These are phyloP conservation scores for Elanus axillaris DNA, from an alignment of 2,113 vertebrate genomes.

Conservation along the genomic window DNA sequence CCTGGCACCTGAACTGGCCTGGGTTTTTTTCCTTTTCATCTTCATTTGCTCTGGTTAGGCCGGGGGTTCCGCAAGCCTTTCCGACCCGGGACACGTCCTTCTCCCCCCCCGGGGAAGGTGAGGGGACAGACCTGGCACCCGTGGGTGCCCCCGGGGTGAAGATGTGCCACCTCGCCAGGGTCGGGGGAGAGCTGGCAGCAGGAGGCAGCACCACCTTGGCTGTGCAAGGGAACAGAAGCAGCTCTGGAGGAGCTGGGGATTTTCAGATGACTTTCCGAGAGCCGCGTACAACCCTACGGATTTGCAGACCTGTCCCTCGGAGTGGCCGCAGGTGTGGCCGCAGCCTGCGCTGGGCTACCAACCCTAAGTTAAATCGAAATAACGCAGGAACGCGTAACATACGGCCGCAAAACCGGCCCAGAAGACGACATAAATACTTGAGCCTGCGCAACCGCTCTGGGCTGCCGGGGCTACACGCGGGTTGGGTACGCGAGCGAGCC, in stretches of 20 bases:
- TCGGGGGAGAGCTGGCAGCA: slow-evolving; percentile 42
- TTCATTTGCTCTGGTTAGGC: not conserved
- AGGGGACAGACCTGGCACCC: not conserved
- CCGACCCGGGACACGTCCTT: rapidly evolving
- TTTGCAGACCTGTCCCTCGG: not conserved
- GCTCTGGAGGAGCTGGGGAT: not conserved
- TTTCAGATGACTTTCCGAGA: not conserved
- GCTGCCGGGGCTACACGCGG: not conserved
- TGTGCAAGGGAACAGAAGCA: slow-evolving; percentile 9
- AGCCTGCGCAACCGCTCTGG: not conserved
- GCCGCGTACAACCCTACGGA: not conserved
- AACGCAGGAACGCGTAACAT: not conserved
- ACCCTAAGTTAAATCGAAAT: not conserved
- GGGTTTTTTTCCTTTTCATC: not conserved
- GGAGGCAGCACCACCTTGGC: slow-evolving; percentile 63
- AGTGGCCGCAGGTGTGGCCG: not conserved
- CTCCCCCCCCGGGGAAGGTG: not conserved
- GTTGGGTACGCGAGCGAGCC: too few species aligned
- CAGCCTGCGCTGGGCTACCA: not conserved
- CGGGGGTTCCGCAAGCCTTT: not conserved
- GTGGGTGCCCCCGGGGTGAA: not conserved
- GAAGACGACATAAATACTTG: not conserved
- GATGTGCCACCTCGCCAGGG: not conserved
- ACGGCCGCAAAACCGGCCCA: not conserved
- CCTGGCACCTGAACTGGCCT: not conserved